phyloP scores from a whole-genome alignment of 2,888 invertebrate species.

The Pristionchus arcanus region DNA sequence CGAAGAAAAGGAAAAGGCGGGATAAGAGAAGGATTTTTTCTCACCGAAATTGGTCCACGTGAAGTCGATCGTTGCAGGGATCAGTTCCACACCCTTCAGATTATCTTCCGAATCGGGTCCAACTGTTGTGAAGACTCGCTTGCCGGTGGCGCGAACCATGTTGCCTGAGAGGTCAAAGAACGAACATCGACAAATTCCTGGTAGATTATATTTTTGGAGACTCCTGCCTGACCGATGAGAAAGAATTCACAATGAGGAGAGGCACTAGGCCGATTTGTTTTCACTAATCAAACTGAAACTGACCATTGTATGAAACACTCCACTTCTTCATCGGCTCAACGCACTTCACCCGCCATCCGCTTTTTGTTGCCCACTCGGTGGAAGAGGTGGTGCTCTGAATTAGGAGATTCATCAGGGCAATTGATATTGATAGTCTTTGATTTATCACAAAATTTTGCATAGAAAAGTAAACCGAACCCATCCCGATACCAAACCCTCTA shows the following conservation, averaged over 20 bases:
- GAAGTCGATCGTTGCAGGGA: conserved; percentile 84
- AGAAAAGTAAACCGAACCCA: too few relatives aligned
- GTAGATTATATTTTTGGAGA: too few relatives aligned
- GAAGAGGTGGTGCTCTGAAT: conserved; percentile 64
- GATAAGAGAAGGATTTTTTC: not conserved
- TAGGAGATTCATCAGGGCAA: too few relatives aligned
- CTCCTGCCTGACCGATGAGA: too few relatives aligned
- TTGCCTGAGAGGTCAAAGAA: conserved; percentile 51
- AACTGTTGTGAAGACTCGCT: conserved; percentile 57
- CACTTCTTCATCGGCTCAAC: conserved; percentile 87
- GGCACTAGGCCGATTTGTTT: too few relatives aligned
- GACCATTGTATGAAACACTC: conserved; percentile 86
- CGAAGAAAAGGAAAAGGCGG: too few relatives aligned
- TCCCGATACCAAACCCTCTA: too few relatives aligned
- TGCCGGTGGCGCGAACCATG: conserved; percentile 52
- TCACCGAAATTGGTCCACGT: conserved; percentile 84
- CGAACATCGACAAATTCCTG: not conserved
- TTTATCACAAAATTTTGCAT: too few relatives aligned
- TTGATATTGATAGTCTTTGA: too few relatives aligned
- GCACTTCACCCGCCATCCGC: conserved; percentile 85
- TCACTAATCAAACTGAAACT: too few relatives aligned
- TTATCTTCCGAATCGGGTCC: conserved; percentile 58
- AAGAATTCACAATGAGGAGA: too few relatives aligned
- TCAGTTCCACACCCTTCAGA: conserved; percentile 68
- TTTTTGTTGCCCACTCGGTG: conserved; percentile 83